These are phyloP conservation scores for Cynoglossus semilaevis DNA, from an alignment of 2,113 vertebrate genomes.

Conservation along the genomic window DNA sequence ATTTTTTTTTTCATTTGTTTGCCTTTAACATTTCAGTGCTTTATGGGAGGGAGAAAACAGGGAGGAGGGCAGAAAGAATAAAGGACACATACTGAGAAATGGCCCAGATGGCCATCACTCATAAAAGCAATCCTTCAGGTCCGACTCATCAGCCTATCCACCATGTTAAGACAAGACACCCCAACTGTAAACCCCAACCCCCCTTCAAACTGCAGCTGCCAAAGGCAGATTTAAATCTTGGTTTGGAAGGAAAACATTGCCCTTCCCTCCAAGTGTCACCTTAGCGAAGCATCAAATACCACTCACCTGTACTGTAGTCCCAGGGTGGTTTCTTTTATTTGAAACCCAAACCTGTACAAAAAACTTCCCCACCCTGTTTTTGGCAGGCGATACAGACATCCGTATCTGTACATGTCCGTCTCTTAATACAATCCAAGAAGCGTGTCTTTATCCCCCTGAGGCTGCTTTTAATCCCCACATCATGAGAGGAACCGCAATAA, in stretches of 20 bases:
- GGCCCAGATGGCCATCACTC: conserved; percentile 61
- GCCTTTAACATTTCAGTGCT: conserved; percentile 61
- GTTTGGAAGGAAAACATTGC: conserved; percentile 29
- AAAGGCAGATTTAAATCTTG: conserved; percentile 65
- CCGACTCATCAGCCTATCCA: conserved; percentile 53
- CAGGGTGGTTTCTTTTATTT: conserved; percentile 42
- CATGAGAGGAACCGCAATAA: conserved; percentile 44
- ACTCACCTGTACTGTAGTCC: conserved; percentile 60
- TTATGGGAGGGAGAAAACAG: conserved; percentile 42
- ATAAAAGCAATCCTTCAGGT: conserved; percentile 61
- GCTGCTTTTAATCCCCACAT: conserved; percentile 55
- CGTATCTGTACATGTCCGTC: conserved; percentile 52
- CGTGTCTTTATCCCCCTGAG: conserved; percentile 20
- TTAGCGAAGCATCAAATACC: conserved; percentile 55
- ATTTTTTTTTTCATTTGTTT: conserved; percentile 73
- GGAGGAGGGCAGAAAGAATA: neutral
- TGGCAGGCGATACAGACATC: conserved; percentile 37
- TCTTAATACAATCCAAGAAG: conserved; percentile 51
- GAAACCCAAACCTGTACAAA: conserved; percentile 46
- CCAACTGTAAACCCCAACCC: conserved; percentile 13
- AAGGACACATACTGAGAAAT: conserved; percentile 31
- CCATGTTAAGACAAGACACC: conserved; percentile 60
- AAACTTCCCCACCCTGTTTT: conserved; percentile 38
- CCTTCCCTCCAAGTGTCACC: conserved; percentile 50
- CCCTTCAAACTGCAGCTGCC: conserved; percentile 45